These are phyloP conservation scores for Gallinago media DNA, from an alignment of 2,113 vertebrate species.

Conservation along the genomic window DNA sequence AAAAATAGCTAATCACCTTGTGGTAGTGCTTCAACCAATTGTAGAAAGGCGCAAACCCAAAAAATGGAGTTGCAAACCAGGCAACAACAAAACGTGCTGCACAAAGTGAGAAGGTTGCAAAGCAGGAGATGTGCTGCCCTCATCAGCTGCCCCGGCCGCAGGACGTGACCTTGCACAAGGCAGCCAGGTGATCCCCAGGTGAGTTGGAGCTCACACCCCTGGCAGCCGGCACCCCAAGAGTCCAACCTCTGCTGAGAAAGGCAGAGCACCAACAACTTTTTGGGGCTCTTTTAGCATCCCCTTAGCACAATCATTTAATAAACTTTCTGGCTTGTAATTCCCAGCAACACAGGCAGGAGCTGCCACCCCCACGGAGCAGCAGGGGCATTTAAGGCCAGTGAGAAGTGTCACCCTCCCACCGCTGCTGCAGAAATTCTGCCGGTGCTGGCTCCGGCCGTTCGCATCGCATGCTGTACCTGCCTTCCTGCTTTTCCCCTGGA, in stretches of 20 bases:
- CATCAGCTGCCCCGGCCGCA: background rate
- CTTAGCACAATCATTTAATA: background rate
- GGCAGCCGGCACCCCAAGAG: background rate
- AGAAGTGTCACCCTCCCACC: background rate
- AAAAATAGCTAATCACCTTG: background rate
- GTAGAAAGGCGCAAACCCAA: background rate
- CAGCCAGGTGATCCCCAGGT: rapidly evolving
- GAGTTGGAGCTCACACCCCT: background rate
- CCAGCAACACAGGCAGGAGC: background rate
- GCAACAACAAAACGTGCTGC: background rate
- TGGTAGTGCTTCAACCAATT: background rate
- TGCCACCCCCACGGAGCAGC: rapidly evolving
- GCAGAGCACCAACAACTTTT: background rate
- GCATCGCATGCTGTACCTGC: background rate
- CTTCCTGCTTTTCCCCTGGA: background rate
- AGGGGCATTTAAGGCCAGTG: background rate
- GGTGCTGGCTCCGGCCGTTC: rapidly evolving
- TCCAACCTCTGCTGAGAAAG: background rate
- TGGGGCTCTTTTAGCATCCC: background rate
- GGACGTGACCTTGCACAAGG: background rate
- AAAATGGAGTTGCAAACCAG: background rate
- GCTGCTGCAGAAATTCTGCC: rapidly evolving
- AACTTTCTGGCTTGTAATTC: background rate
- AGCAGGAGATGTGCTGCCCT: background rate
- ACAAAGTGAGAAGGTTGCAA: background rate